These are phyloP conservation scores for Calcarius ornatus DNA, from an alignment of 2,113 vertebrate genomes.

Conservation along the genomic window DNA sequence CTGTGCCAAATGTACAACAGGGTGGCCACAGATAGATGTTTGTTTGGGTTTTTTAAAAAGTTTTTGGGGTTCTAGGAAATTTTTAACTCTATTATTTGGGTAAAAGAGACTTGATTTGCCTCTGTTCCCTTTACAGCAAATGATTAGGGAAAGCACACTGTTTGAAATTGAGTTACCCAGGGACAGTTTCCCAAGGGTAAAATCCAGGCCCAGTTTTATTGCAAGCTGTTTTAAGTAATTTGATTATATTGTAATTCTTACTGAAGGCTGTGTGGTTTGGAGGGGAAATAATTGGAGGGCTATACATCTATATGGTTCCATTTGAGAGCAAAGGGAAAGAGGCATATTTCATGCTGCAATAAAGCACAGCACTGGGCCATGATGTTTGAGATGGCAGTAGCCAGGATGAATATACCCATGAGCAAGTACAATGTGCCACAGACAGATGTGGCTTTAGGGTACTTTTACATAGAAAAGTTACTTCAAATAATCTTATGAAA, in stretches of 20 bases:
- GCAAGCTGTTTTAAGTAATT: background rate
- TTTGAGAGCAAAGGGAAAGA: background rate
- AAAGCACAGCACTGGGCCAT: background rate
- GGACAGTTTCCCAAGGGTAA: background rate
- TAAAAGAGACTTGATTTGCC: background rate
- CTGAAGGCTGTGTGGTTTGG: background rate
- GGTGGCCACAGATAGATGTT: background rate
- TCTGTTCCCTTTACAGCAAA: background rate
- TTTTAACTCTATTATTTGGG: background rate
- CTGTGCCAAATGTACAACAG: background rate
- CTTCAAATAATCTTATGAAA: background rate
- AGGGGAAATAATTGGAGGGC: background rate
- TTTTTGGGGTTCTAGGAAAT: background rate
- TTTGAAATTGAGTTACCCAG: background rate
- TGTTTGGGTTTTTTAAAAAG: background rate
- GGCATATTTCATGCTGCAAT: background rate
- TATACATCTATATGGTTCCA: background rate
- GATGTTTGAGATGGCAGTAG: background rate
- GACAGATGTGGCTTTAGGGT: background rate
- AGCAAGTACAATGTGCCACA: background rate
- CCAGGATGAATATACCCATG: background rate
- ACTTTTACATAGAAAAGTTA: background rate
- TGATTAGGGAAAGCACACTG: background rate
- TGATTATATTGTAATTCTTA: background rate
- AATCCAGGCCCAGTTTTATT: background rate